A percentile compares a stretch with the other conserved stretches of the same genome.
phyloP scores from a whole-genome alignment of 1,140 invertebrate genomes.

The Tigriopus japonicus region DNA sequence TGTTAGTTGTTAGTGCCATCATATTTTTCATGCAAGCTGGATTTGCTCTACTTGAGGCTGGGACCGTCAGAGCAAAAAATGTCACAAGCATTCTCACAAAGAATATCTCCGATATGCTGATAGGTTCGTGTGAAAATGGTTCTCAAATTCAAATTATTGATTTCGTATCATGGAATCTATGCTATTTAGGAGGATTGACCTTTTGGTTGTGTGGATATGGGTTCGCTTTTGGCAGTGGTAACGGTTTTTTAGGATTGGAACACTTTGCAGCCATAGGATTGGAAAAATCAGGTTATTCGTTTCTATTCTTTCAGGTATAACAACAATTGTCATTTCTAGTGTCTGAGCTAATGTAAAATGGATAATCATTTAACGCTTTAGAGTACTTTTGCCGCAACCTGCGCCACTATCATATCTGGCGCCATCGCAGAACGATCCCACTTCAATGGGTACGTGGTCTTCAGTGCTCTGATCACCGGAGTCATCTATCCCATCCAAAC shows the following conservation, averaged over 20 bases:
- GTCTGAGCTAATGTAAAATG: too few species aligned
- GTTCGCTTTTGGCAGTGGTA: conserved; percentile 30
- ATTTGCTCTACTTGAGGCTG: conserved; percentile 39
- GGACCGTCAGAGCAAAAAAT: conserved; percentile 38
- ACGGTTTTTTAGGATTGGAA: conserved; percentile 21
- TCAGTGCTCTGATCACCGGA: conserved; percentile 35
- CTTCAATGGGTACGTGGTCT: conserved; percentile 35
- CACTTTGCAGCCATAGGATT: conserved; percentile 21
- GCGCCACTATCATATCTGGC: conserved; percentile 34
- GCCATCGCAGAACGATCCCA: conserved; percentile 38
- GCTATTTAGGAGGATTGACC: conserved; percentile 29
- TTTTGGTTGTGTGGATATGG: conserved; percentile 37
- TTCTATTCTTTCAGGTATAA: conserved; percentile 33
- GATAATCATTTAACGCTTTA: too few species aligned
- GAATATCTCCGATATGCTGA: conserved; percentile 34
- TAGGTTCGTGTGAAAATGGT: too few species aligned
- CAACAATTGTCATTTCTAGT: too few species aligned
- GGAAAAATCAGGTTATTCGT: conserved; percentile 16
- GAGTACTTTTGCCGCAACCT: conserved; percentile 31
- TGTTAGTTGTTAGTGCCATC: conserved; percentile 5
- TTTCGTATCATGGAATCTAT: neutral
- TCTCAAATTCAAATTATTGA: too few species aligned
- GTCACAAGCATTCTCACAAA: conserved; percentile 39
- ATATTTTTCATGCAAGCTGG: conserved; percentile 38
- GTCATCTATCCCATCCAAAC: conserved; percentile 20